Evolutionary conservation across 2,888 invertebrate genomes (phyloP).

Genomic region (Cloeon dipterum): DNA sequence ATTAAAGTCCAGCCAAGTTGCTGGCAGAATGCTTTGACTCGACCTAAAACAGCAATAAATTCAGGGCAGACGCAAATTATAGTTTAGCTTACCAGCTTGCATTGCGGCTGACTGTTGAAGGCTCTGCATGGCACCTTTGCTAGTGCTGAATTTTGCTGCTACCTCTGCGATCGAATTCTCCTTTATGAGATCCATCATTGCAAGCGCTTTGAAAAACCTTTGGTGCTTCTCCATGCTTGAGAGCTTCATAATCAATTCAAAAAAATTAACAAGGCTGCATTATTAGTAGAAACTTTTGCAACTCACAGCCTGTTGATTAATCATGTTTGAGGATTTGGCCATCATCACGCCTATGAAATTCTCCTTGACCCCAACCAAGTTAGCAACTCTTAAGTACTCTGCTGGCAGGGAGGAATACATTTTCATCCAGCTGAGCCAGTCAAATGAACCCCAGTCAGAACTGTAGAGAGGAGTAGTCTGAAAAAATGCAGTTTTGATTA

Average conservation of each 20-base stretch:
- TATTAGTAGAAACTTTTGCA: too few relatives aligned
- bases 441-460: conserved; percentile 1
- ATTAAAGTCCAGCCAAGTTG: conserved; percentile 83
- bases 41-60: conserved; percentile 32
- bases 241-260: conserved; percentile 8
- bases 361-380: conserved; percentile 72
- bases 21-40: conserved; percentile 89
- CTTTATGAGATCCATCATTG: conserved; percentile 77
- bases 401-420: conserved; percentile 61
- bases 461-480: neutral
- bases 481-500: too few relatives aligned
- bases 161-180: conserved; percentile 65
- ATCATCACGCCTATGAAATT: conserved; percentile 59
- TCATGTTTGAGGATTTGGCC: conserved; percentile 35
- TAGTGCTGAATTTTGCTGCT: conserved; percentile 63
- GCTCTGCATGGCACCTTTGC: conserved; percentile 76
- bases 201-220: conserved; percentile 74
- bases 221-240: conserved; percentile 14
- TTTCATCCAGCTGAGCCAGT: conserved; percentile 32
- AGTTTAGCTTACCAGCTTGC: conserved; percentile 49
- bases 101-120: conserved; percentile 87
- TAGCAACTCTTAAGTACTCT: conserved; percentile 66
- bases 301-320: conserved; percentile 28
- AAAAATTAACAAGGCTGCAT: too few relatives aligned
- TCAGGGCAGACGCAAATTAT: neutral